Evolutionary conservation across 2,888 invertebrate genomes (phyloP).

Genomic region (Scaptomyza tumidula): DNA sequence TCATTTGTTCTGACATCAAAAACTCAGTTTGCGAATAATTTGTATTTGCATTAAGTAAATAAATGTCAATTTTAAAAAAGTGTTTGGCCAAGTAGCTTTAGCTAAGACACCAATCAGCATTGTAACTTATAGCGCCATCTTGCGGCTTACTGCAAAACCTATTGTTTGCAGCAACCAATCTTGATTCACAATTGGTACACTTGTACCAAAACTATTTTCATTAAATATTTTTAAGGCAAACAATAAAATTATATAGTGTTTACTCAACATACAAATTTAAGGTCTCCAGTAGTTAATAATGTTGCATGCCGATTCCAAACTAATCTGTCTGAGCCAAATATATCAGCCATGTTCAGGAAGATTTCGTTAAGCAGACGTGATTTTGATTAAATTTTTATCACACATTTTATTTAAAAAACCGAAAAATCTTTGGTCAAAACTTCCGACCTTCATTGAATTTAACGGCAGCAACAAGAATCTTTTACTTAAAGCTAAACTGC

Average conservation of each 20-base stretch:
- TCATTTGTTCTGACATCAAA: neutral
- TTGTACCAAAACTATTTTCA: neutral
- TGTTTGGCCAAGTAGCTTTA: neutral
- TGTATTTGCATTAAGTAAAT: neutral
- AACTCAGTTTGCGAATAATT: neutral
- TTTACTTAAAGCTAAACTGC: too few relatives aligned
- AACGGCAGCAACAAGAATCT: slow-evolving; percentile 36
- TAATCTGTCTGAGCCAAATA: too few relatives aligned
- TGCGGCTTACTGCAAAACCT: neutral
- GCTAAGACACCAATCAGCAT: slow-evolving; percentile 12
- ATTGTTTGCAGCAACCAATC: neutral
- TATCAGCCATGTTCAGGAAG: too few relatives aligned
- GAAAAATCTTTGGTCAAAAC: too few relatives aligned
- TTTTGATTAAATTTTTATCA: too few relatives aligned
- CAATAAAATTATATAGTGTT: neutral
- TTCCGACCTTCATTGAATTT: too few relatives aligned
- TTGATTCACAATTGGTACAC: neutral
- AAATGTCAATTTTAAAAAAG: neutral
- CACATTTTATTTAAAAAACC: too few relatives aligned
- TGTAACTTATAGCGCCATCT: slow-evolving; percentile 19
- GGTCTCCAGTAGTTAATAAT: too few relatives aligned
- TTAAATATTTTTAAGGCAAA: neutral
- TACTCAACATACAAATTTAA: too few relatives aligned
- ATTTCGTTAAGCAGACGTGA: too few relatives aligned
- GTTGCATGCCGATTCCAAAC: too few relatives aligned